Base-by-base conservation (phyloP, 2,888 invertebrate genomes). In the Heteromyza rotundicornis region DNA sequence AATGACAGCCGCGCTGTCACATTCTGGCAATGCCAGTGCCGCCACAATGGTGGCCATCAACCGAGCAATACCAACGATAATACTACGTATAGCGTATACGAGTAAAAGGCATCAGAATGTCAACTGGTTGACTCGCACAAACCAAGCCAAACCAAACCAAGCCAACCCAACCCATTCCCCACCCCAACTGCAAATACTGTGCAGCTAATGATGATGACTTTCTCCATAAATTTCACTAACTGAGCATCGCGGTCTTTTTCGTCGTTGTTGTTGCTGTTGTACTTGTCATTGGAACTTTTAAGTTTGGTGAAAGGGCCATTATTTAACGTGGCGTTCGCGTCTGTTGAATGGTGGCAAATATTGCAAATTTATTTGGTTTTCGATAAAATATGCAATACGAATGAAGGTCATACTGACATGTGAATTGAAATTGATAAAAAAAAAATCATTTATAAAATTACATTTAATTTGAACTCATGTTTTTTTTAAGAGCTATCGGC, bases 1-100 rank as follows among this genome's bases (percentile, higher is more conserved):
- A 68, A 67, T 70, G 67, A 67, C 61, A 70, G 71, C 70, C 68
- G 67, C 60, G 57, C 55, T 47, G 56, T 40, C 40, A 40, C 12
- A 40, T 40, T 7, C 40, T n/a, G 14, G 12, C 27, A 53, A 47
- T 59, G 40, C 49, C 16, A 32, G 20, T 23, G 24, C 27, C 19
- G 23, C 58, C 51, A 58, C 32, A 10, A 22, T 22, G 27, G 32
- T 20, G 23, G n/a, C 16, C 19, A 57, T 16, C 20, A 32, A 12
- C 51, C n/a, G 23, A 27, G n/a, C 27, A 27, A 27, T 10, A 27
- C 5, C 27, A 27, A 27, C 27, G 27, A 5, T 27, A n/a, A n/a
- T n/a, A n/a, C n/a, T n/a, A n/a, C n/a, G n/a, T n/a, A n/a, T n/a
- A n/a, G n/a, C n/a, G n/a, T n/a, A n/a, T n/a, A n/a, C n/a, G n/a